Conservation (phyloP, 2,888 invertebrate genomes). For the Dexiosoma caninum region DNA sequence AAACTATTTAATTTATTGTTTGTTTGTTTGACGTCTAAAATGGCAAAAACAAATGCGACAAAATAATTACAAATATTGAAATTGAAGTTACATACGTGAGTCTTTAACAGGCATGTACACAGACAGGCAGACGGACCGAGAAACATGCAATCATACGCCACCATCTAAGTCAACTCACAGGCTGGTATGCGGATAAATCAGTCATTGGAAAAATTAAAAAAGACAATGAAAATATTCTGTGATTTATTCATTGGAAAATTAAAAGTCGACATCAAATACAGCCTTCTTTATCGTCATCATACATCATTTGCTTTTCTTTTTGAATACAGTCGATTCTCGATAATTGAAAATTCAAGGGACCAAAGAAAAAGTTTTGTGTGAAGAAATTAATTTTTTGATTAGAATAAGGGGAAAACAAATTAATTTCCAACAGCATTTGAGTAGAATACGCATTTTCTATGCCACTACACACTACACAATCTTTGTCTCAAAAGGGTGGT, state of each 20-base stretch:
- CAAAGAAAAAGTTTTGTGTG: too few species aligned
- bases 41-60: slow-evolving; percentile 48
- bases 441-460: too few species aligned
- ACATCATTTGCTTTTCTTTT: too few species aligned
- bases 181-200: not conserved
- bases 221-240: slow-evolving; percentile 5
- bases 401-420: too few species aligned
- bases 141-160: not conserved
- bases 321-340: too few species aligned
- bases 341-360: too few species aligned
- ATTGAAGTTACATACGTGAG: slow-evolving; percentile 29
- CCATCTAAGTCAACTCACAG: not conserved
- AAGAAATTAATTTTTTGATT: too few species aligned
- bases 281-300: not conserved
- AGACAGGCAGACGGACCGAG: not conserved
- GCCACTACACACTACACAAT: too few species aligned
- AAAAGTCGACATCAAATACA: slow-evolving; percentile 11
- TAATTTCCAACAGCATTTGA: too few species aligned
- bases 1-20: not conserved
- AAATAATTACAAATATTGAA: slow-evolving; percentile 53
- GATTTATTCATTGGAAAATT: slow-evolving; percentile 23
- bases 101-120: not conserved
- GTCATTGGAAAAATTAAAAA: slow-evolving; percentile 32
- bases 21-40: slow-evolving; percentile 36
- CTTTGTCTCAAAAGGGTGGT: too few species aligned